A percentile compares a stretch with the other conserved stretches of the same genome.
These are phyloP conservation scores for Cremastinae sp. DNA, from an alignment of 2,888 invertebrate genomes.

Conservation along the genomic window DNA sequence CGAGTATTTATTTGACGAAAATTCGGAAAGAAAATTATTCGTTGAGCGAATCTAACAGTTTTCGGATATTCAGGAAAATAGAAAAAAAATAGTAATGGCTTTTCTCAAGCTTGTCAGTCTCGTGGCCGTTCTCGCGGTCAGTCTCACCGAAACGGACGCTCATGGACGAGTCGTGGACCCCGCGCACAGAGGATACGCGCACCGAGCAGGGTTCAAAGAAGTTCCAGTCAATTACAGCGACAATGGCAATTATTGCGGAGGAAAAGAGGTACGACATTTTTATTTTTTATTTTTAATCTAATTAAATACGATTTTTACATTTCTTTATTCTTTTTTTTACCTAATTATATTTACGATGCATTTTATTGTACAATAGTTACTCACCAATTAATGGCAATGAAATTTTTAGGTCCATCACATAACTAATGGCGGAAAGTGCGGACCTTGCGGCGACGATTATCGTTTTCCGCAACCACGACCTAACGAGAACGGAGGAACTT, in stretches of 20 bases:
- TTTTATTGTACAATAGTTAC: too few species aligned
- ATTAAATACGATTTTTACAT: not conserved
- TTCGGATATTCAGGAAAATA: too few species aligned
- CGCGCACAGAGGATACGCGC: conserved; percentile 82
- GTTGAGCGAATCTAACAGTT: too few species aligned
- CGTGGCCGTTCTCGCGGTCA: conserved; percentile 1
- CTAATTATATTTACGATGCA: too few species aligned
- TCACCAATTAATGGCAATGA: too few species aligned
- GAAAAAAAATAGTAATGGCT: too few species aligned
- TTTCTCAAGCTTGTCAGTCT: too few species aligned
- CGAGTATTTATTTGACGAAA: too few species aligned
- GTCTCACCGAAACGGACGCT: conserved; percentile 69
- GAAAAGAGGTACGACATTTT: conserved; percentile 62
- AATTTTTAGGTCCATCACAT: conserved; percentile 38
- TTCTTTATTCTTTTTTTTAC: too few species aligned
- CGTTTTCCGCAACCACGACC: conserved; percentile 78
- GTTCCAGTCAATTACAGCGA: conserved; percentile 81
- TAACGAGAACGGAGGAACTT: conserved; percentile 82
- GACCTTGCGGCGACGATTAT: conserved; percentile 82
- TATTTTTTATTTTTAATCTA: not conserved
- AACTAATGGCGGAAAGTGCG: conserved; percentile 81
- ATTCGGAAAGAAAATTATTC: too few species aligned
- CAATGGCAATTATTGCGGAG: conserved; percentile 82
- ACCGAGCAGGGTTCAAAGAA: conserved; percentile 78
- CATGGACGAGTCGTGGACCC: conserved; percentile 83